These are phyloP conservation scores for Drosophila pseudotalamancana DNA, from an alignment of 2,888 invertebrate genomes.

Conservation along the genomic window DNA sequence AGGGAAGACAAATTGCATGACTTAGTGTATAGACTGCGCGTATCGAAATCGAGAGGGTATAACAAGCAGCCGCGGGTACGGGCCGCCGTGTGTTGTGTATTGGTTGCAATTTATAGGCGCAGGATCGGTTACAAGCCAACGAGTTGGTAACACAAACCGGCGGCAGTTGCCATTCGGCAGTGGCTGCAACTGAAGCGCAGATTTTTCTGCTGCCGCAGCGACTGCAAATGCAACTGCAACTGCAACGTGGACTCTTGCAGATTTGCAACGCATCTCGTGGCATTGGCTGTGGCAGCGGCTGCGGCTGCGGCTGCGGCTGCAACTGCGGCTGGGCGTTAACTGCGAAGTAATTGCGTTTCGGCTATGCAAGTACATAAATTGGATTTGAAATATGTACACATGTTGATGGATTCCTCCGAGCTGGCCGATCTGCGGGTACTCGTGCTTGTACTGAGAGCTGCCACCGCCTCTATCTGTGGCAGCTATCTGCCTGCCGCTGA, in stretches of 20 bases:
- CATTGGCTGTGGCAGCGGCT: constrained; percentile 19
- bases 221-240: constrained; percentile 5
- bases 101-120: constrained; percentile 77
- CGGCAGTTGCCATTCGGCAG: constrained; percentile 64
- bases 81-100: constrained; percentile 62
- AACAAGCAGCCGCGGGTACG: constrained; percentile 74
- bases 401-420: constrained; percentile 75
- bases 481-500: constrained; percentile 58
- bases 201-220: constrained; percentile 43
- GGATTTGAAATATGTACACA: constrained; percentile 80
- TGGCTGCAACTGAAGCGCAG: constrained; percentile 42
- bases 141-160: constrained; percentile 76
- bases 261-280: constrained; percentile 57
- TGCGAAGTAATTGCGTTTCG: constrained; percentile 78
- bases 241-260: constrained; percentile 11
- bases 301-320: constrained; percentile 8
- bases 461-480: constrained; percentile 54
- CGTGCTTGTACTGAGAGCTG: constrained; percentile 19
- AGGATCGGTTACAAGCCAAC: constrained; percentile 76
- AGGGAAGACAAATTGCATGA: not conserved
- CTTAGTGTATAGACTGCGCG: constrained; percentile 27
- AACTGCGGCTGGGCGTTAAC: constrained; percentile 71
- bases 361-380: constrained; percentile 80
- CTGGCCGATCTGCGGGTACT: constrained; percentile 43
- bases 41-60: constrained; percentile 41